These are phyloP conservation scores for Ianthella basta DNA, from an alignment of 37 sponge, comb jelly and placozoan species.

Conservation along the genomic window DNA sequence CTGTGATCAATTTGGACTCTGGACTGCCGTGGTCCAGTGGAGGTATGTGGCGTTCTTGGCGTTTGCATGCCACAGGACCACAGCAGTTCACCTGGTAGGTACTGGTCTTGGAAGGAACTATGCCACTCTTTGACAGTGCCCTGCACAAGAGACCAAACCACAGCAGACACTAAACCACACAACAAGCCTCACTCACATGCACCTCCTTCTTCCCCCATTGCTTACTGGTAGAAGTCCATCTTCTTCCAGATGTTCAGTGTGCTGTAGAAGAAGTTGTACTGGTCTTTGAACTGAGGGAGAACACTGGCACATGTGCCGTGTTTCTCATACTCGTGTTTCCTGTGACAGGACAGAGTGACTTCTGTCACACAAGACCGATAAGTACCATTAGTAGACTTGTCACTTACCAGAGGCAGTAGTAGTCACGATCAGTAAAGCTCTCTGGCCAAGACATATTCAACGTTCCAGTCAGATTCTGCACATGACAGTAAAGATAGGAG, in stretches of 20 bases:
- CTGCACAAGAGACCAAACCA: no score
- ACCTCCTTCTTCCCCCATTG: not conserved
- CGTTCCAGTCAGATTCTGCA: not conserved
- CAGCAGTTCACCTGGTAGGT: no score
- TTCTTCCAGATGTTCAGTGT: not conserved
- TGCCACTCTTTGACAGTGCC: no score
- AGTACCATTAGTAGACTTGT: not conserved
- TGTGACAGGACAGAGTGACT: not conserved
- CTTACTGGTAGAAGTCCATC: conserved; percentile 25
- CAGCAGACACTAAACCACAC: no score
- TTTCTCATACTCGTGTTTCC: conserved; percentile 24
- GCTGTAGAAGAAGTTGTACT: not conserved
- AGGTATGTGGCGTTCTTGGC: no score
- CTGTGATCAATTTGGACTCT: no score
- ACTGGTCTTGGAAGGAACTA: no score
- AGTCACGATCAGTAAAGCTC: not conserved
- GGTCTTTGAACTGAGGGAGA: not conserved
- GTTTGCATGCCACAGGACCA: no score
- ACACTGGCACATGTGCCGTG: conserved; percentile 21
- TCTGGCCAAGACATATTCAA: conserved; percentile 12
- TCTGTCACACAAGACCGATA: not conserved
- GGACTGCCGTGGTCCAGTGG: no score
- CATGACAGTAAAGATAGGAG: not conserved
- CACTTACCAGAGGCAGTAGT: conserved; percentile 13
- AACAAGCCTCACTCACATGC: no score